Evolutionary conservation across 2,888 invertebrate genomes (phyloP), one percentile per base, ranked within the genome.

Genomic region (Diloba caeruleocephala): DNA sequence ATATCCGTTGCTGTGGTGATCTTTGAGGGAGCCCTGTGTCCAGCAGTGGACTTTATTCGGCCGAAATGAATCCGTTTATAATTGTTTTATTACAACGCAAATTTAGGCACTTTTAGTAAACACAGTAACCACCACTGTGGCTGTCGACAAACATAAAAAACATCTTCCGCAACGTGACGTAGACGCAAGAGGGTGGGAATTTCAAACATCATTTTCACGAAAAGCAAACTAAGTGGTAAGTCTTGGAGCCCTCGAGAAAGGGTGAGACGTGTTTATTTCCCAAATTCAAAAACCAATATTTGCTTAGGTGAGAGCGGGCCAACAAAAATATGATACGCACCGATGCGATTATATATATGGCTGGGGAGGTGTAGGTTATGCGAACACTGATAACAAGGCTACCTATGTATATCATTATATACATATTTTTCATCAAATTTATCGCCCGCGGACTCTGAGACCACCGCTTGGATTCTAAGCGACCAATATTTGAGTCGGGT

Each of bases 181-280:
- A 44, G 62, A 57, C 21, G 50, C 13, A n/a, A n/a, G n/a, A n/a
- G 29, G 28, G 31, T 32, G 12, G 17, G 25, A 49, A 58, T 57
- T 51, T 38, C 25, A 23, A 41, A 67, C 60, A 56, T 51, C 53
- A 53, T 53, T 63, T 60, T 67, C 44, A 39, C 26, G 36, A 56
- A 71, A 56, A 38, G 39, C 33, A 63, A 48, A 52, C 50, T 36
- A 39, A 46, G 9, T 44, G 32, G 39, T 44, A 53, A 65, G 53
- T 52, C 49, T 62, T 54, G 57, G 33, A 21, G 34, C 31, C 12
- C 34, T 61, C 53, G 51, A 59, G 61, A 71, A 70, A 71, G 60
- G 69, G 68, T 61, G 36, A 56, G 55, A 60, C 64, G 57, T 71
- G 71, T 71, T 64, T 71, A 71, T 68, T 63, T 51, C 37, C 49